Evolutionary conservation across 2,888 invertebrate genomes (phyloP).

Genomic region (Lordiphosa fenestrarum): DNA sequence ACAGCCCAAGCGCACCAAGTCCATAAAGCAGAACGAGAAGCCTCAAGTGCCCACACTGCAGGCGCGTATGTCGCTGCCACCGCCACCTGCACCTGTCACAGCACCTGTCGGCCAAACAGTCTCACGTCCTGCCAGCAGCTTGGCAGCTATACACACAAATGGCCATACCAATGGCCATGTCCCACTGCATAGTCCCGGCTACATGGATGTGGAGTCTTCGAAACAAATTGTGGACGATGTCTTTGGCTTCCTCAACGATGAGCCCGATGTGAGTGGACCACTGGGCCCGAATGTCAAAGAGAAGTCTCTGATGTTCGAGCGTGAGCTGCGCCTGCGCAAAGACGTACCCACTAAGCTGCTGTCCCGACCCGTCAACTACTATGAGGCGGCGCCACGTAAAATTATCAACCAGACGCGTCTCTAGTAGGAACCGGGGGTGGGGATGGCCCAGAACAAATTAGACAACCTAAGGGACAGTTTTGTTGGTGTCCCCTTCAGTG

Average conservation of each 20-base stretch:
- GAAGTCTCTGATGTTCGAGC: slow-evolving; percentile 79
- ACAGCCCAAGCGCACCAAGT: slow-evolving; percentile 86
- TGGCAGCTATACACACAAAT: slow-evolving; percentile 18
- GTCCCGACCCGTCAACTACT: slow-evolving; percentile 79
- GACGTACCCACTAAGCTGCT: slow-evolving; percentile 79
- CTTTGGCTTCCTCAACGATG: slow-evolving; percentile 84
- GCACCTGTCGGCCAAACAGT: slow-evolving; percentile 11
- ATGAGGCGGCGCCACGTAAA: slow-evolving; percentile 67
- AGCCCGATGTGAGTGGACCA: slow-evolving; percentile 82
- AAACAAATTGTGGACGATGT: slow-evolving; percentile 85
- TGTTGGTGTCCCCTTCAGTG: slow-evolving; percentile 1
- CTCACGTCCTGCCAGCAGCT: slow-evolving; percentile 26
- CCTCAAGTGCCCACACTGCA: slow-evolving; percentile 51
- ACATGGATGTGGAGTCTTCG: slow-evolving; percentile 81
- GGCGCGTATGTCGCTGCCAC: slow-evolving; percentile 48
- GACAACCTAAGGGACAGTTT: slow-evolving; percentile 17
- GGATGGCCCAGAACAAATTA: slow-evolving; percentile 58
- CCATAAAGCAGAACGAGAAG: slow-evolving; percentile 78
- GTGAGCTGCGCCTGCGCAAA: slow-evolving; percentile 75
- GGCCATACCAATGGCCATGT: slow-evolving; percentile 18
- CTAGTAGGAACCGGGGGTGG: slow-evolving; percentile 47
- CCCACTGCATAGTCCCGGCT: slow-evolving; percentile 59
- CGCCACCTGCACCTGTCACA: slow-evolving; percentile 28
- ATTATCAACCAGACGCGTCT: slow-evolving; percentile 68
- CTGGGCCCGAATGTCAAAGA: slow-evolving; percentile 78